A percentile compares a stretch with the other conserved stretches of the same genome.
Evolutionary conservation across 2,888 invertebrate genomes (phyloP).

Genomic region (Polydrusus pterygomalis): DNA sequence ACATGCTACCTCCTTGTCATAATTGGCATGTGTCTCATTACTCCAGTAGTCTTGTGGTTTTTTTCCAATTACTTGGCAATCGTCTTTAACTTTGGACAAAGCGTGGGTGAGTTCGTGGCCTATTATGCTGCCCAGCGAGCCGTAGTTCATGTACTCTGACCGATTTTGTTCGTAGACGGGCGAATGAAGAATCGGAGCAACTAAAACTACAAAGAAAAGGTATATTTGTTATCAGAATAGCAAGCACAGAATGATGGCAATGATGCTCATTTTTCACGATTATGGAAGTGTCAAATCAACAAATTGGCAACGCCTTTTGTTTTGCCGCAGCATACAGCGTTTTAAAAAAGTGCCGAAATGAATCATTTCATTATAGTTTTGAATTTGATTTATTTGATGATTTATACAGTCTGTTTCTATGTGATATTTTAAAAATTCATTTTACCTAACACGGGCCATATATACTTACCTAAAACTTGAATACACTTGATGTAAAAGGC

Average conservation of each 20-base stretch:
- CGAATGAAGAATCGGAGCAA: slow-evolving; percentile 63
- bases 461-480: slow-evolving; percentile 58
- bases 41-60: slow-evolving; percentile 54
- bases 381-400: too few species aligned
- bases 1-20: slow-evolving; percentile 57
- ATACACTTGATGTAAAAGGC: slow-evolving; percentile 58
- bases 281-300: too few species aligned
- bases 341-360: too few species aligned
- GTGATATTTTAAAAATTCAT: too few species aligned
- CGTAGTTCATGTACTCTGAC: slow-evolving; percentile 66
- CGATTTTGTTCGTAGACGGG: slow-evolving; percentile 60
- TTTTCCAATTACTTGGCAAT: background rate
- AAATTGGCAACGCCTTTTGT: too few species aligned
- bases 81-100: slow-evolving; percentile 39
- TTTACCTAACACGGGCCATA: background rate
- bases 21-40: slow-evolving; percentile 55
- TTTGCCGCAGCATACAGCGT: too few species aligned
- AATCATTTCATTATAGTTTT: too few species aligned
- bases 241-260: too few species aligned
- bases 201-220: slow-evolving; percentile 58
- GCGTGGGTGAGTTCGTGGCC: slow-evolving; percentile 66
- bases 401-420: too few species aligned
- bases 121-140: slow-evolving; percentile 64
- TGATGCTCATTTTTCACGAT: too few species aligned
- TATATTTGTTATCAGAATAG: too few species aligned